Percentiles rank a stretch among this genome's conserved stretches.
Evolutionary conservation across 1,140 invertebrate species (phyloP).

Genomic region (Drosophila mauritiana): DNA sequence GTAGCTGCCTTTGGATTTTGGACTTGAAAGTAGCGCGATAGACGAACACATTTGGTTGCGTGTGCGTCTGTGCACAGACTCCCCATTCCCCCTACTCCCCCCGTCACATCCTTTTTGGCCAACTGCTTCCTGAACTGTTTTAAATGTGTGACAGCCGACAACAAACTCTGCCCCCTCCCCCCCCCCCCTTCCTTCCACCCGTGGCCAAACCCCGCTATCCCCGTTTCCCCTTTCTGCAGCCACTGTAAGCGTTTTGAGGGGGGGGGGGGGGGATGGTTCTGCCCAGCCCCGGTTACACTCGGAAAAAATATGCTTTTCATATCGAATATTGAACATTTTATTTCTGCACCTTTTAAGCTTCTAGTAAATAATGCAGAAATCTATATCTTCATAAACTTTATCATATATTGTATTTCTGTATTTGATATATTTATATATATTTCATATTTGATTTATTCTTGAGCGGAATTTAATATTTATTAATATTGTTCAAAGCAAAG

Average conservation of each 20-base stretch:
- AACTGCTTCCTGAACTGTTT: slow-evolving; percentile 66
- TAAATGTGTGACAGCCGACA: slow-evolving; percentile 79
- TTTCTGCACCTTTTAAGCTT: no score
- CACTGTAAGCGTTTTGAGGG: slow-evolving; percentile 20
- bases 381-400: no score
- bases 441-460: no score
- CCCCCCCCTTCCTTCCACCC: background rate
- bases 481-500: no score
- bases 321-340: background rate
- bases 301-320: background rate
- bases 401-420: no score
- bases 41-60: slow-evolving; percentile 77
- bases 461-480: no score
- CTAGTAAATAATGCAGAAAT: no score
- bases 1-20: slow-evolving; percentile 31
- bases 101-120: slow-evolving; percentile 7
- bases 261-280: background rate
- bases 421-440: no score
- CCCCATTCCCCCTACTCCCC: background rate
- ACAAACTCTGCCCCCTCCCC: background rate
- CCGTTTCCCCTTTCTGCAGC: slow-evolving; percentile 3
- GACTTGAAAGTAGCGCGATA: slow-evolving; percentile 64
- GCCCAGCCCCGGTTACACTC: background rate
- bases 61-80: slow-evolving; percentile 40
- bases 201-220: background rate